Evolutionary conservation across 2,888 invertebrate genomes (phyloP), one percentile per base, ranked within the genome.

Genomic region (Micoletzkya japonica): DNA sequence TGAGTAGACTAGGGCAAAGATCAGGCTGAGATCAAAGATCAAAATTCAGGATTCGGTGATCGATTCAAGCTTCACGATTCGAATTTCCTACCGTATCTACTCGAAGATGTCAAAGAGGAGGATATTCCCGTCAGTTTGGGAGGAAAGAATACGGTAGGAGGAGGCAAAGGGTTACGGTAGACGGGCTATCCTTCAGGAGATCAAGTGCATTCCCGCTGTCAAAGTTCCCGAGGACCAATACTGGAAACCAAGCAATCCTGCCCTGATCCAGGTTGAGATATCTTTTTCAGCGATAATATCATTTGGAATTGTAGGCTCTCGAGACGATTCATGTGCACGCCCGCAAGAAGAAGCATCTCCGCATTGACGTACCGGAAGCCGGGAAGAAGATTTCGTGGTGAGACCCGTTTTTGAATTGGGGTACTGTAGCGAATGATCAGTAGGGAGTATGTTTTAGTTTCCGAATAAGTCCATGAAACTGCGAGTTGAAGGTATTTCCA

Each of bases 111-210:
- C 37, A 52, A 72, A 44, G 49, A 78, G 10, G 77, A 79, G 49
- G 70, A 83, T 64, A 83, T 84, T 72, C 85, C 85, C 24, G 71
- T 69, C 10, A 78, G 76, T 20, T 72, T 84, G n/a, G 85, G 85
- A n/a, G 85, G 84, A 36, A 76, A 73, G 58, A 80, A 82, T 63
- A 64, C 75, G 75, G 82, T 82, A 59, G 58, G 61, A n/a, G n/a
- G n/a, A n/a, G n/a, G n/a, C n/a, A n/a, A n/a, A 56, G n/a, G 57
- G 26, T 20, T 60, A 60, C 60, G 30, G 60, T 60, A 50, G 63
- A 24, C n/a, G 32, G 50, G n/a, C 24, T 30, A n/a, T 10, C 17
- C n/a, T 78, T 57, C 71, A 83, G 83, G 67, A 73, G 20, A 80
- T 82, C 66, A 78, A 74, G 24, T 84, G 82, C 72, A 72, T 77